A percentile compares a stretch with the other conserved stretches of the same genome.
Conservation (phyloP, 2,113 vertebrate genomes). For the Tinamus guttatus region DNA sequence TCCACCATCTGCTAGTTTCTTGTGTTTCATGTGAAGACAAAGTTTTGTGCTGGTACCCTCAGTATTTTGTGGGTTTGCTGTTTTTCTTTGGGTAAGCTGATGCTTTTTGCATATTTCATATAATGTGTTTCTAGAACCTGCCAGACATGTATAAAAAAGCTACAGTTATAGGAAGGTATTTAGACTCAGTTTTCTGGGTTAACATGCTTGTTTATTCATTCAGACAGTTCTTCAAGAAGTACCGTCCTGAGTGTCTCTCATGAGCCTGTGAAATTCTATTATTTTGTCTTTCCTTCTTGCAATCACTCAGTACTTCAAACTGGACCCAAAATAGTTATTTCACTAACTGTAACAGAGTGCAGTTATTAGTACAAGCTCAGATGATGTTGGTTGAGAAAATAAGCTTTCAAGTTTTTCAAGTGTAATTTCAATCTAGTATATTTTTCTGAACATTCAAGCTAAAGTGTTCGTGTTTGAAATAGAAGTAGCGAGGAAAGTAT, state of each 20-base stretch:
- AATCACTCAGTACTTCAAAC: not conserved
- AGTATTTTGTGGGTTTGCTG: not conserved
- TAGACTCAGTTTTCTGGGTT: not conserved
- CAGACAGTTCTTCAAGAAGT: not conserved
- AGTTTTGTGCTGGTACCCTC: not conserved
- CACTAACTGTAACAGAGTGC: not conserved
- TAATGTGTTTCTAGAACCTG: not conserved
- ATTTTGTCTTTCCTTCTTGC: not conserved
- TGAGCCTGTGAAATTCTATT: not conserved
- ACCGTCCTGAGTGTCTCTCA: not conserved
- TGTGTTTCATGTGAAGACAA: not conserved
- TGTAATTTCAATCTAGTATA: conserved; percentile 15
- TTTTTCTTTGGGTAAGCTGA: not conserved
- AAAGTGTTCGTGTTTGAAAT: conserved; percentile 41
- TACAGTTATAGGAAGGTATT: not conserved
- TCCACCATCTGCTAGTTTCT: not conserved
- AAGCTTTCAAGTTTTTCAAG: conserved; percentile 49
- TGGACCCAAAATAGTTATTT: not conserved
- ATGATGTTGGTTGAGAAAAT: conserved; percentile 66
- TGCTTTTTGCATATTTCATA: not conserved
- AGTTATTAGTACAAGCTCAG: not conserved
- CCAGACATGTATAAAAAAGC: not conserved
- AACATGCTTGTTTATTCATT: not conserved
- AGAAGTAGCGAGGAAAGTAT: conserved; percentile 20
- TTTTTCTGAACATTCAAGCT: conserved; percentile 32